Base-by-base conservation (phyloP, 1,140 invertebrate genomes). In the Tyrophagus putrescentiae region DNA sequence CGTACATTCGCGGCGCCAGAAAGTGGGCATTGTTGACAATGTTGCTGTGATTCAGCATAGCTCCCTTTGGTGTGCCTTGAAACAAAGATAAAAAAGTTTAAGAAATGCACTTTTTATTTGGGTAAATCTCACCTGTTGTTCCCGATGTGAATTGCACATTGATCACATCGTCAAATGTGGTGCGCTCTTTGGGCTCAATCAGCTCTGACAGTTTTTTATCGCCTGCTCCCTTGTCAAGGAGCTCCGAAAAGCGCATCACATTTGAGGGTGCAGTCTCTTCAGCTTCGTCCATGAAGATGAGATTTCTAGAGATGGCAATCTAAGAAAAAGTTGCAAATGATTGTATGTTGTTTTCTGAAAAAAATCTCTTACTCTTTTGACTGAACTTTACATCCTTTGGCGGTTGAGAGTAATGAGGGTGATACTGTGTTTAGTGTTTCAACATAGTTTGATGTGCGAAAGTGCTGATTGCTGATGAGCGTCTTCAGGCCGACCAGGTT, bases 41-140 rank as follows among this genome's bases (percentile, higher is more conserved):
- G 60, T 82, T 84, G 61, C 82, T 77, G 69, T 98, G 89, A 0
- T 82, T 83, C 3, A 95, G 68, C 0, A 84, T 74, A 0, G 85
- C 83, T 11, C 85, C 92, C 73, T 98, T 98, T 1, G 93, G 87
- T 32, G 76, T 76, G 0, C 91, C n/a, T n/a, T n/a, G n/a, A n/a
- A n/a, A n/a, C n/a, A n/a, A n/a, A n/a, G n/a, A n/a, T n/a, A n/a
- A n/a, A n/a, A n/a, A n/a, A n/a, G n/a, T n/a, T n/a, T n/a, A n/a
- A n/a, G n/a, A n/a, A n/a, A n/a, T n/a, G n/a, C n/a, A n/a, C n/a
- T n/a, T n/a, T n/a, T n/a, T n/a, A n/a, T n/a, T n/a, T n/a, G n/a
- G n/a, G n/a, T n/a, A n/a, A n/a, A n/a, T n/a, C n/a, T n/a, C n/a
- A n/a, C n/a, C 90, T 45, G 84, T 90, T 4, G 87, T 88, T 18